Evolutionary conservation across 2,888 invertebrate species (phyloP), one percentile per base, ranked within the genome.

Genomic region (Ametastegia equiseti): DNA sequence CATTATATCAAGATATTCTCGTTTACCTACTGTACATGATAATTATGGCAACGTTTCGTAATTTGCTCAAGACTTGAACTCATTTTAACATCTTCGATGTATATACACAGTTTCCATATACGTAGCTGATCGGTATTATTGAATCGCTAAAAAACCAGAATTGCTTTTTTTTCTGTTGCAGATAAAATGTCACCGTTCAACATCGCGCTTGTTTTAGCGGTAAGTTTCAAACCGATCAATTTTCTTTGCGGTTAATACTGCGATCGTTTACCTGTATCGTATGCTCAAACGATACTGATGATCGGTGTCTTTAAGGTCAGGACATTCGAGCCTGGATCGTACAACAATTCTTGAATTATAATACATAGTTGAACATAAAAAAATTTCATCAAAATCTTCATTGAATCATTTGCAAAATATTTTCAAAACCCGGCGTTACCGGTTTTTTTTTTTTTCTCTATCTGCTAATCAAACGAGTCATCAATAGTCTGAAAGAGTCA

Each of bases 141-240:
- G 9, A n/a, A n/a, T 54, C 54, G 50, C 19, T 50, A 50, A 23
- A 42, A 23, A 45, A 42, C 36, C 11, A 15, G 15, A 7, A n/a
- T 15, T 71, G 0, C 0, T 2, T 27, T 47, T 75, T 71, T 75
- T 75, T 36, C 30, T 75, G 75, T 54, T 75, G n/a, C 75, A 75
- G 75, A 54, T 54, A 60, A 78, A 78, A 78, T 78, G 77, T 60
- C 77, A 42, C n/a, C 39, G 23, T 15, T 57, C 11, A 60, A 39
- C 42, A 39, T 78, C 45, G 60, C 42, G 1, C 42, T 78, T 15
- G 42, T 78, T 60, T 60, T 78, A 42, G 60, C 77, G 57, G 77
- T 78, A 30, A 78, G 77, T 78, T 50, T 73, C 47, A 33, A 50
- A 45, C 15, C 45, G 9, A 42, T 45, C 45, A 39, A 71, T 71